These are phyloP conservation scores for Anagyrus pseudococci DNA, from an alignment of 2,888 invertebrate genomes.

Conservation along the genomic window DNA sequence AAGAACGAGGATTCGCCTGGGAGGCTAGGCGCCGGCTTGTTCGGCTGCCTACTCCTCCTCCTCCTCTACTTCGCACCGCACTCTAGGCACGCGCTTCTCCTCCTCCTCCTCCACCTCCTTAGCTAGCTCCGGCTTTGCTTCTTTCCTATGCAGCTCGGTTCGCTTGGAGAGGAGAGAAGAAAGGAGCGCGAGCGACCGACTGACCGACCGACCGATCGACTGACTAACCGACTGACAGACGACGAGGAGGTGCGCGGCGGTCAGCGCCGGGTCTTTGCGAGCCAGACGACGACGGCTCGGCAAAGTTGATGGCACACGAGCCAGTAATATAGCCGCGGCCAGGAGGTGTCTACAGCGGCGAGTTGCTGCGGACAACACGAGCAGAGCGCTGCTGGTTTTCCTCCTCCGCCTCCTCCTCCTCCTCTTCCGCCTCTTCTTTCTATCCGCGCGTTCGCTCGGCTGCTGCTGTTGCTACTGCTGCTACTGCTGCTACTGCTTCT, in stretches of 20 bases:
- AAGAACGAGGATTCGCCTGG: conserved; percentile 34
- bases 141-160: no score
- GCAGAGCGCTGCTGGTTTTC: conserved; percentile 23
- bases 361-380: background rate
- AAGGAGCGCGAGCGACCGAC: background rate
- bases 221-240: background rate
- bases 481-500: background rate
- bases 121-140: background rate
- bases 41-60: no score
- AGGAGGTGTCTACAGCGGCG: background rate
- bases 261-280: no score
- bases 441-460: no score
- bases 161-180: no score
- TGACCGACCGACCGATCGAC: no score
- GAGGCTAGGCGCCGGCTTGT: background rate
- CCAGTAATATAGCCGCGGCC: background rate
- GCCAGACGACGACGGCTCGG: no score
- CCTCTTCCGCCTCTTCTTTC: no score
- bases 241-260: background rate
- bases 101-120: background rate
- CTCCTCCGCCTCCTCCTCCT: conserved; percentile 27
- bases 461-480: no score
- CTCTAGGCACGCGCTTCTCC: background rate
- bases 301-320: no score
- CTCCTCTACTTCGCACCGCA: background rate